Conservation (phyloP, 2,797 vertebrate species). For the Sparidentex hasta region DNA sequence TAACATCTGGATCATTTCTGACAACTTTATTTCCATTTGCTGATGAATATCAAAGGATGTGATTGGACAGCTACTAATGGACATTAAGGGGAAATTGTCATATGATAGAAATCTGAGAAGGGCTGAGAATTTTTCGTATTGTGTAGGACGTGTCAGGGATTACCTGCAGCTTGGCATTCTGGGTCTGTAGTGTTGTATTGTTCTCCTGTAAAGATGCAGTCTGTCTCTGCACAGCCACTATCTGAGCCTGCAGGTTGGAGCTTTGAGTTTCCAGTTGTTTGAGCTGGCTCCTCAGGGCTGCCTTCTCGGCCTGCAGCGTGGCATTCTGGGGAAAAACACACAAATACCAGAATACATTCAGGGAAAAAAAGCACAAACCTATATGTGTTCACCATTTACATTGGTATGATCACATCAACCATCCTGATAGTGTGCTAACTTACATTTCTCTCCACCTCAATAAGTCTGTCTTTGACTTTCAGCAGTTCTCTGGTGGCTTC, state of each 20-base stretch:
- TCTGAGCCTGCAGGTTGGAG: conserved; percentile 97
- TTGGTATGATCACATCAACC: not conserved
- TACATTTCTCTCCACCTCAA: conserved; percentile 98
- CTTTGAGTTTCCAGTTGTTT: conserved; percentile 97
- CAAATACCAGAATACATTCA: not conserved
- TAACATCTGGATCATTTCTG: too few relatives aligned
- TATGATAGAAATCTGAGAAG: too few relatives aligned
- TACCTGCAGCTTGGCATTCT: conserved; percentile 98
- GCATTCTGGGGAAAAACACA: conserved; percentile 89
- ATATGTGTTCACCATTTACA: not conserved
- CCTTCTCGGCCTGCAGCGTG: conserved; percentile 97
- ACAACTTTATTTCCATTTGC: too few relatives aligned
- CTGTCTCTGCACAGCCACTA: conserved; percentile 95
- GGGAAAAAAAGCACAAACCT: not conserved
- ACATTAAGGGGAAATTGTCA: too few relatives aligned
- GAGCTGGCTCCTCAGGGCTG: conserved; percentile 94
- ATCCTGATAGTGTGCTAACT: conserved; percentile 65
- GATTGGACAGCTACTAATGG: too few relatives aligned
- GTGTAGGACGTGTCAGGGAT: not conserved
- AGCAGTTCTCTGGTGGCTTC: conserved; percentile 96
- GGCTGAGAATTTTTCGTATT: too few relatives aligned
- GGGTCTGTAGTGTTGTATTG: conserved; percentile 94
- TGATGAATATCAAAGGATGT: too few relatives aligned
- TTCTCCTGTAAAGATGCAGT: conserved; percentile 95
- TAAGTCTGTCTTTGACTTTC: conserved; percentile 97